A percentile compares a stretch with the other conserved stretches of the same genome.
These are phyloP conservation scores for Leontopithecus rosalia DNA, from an alignment of 2,797 vertebrate species.

Conservation along the genomic window DNA sequence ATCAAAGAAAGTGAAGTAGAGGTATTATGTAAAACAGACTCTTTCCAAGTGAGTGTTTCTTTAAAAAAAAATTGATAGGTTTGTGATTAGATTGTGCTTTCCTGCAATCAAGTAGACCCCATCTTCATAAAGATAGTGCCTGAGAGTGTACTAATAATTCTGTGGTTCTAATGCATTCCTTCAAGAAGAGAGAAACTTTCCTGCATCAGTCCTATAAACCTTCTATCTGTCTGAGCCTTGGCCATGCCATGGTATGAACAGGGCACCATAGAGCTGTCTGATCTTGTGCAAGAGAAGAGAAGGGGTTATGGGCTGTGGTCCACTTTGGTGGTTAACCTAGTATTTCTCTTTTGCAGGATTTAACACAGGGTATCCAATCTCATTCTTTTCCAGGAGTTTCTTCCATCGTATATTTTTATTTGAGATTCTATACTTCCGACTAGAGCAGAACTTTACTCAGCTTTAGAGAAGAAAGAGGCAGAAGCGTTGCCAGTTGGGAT, in stretches of 20 bases:
- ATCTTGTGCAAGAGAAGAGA: background rate
- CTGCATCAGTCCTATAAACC: background rate
- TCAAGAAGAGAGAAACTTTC: background rate
- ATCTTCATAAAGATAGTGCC: background rate
- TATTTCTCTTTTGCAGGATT: background rate
- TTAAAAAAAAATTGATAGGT: background rate
- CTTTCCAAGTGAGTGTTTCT: background rate
- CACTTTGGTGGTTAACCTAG: background rate
- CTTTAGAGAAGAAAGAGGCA: background rate
- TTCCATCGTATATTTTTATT: background rate
- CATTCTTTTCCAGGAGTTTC: background rate
- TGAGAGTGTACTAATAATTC: background rate
- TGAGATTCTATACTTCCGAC: constrained; percentile 14
- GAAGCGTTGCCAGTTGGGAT: background rate
- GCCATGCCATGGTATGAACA: background rate
- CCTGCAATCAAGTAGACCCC: background rate
- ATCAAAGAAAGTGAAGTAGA: background rate
- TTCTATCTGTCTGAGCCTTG: background rate
- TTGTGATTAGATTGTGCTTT: background rate
- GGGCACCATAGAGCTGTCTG: background rate
- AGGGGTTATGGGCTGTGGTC: background rate
- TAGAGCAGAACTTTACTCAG: background rate
- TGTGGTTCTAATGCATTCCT: background rate
- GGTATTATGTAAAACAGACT: background rate
- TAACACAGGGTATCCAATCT: background rate